These are phyloP conservation scores for Netelia inedita DNA, from an alignment of 2,888 invertebrate genomes.

Conservation along the genomic window DNA sequence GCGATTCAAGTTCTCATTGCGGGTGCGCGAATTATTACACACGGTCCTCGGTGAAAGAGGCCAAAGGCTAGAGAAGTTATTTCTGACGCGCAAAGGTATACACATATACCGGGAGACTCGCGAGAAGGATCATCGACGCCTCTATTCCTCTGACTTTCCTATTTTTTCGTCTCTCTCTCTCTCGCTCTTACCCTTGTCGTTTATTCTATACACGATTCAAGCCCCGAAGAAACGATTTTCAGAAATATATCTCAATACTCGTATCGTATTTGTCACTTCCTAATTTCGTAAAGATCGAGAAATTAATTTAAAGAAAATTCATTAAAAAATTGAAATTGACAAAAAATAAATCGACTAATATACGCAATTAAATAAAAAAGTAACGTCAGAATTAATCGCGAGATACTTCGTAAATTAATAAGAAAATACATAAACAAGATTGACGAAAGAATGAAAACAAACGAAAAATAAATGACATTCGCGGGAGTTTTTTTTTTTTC, in stretches of 20 bases:
- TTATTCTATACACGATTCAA: too few relatives aligned
- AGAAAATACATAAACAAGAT: neutral
- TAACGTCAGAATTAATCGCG: neutral
- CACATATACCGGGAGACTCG: neutral
- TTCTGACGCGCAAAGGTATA: constrained; percentile 23
- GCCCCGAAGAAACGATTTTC: too few relatives aligned
- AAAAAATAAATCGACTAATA: neutral
- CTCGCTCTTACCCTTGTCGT: too few relatives aligned
- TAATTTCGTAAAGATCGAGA: too few relatives aligned
- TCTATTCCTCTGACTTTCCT: neutral
- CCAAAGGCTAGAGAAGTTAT: constrained; percentile 27
- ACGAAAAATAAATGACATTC: neutral
- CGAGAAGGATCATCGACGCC: neutral
- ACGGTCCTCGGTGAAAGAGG: constrained; percentile 14
- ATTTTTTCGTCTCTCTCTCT: neutral
- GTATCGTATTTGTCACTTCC: too few relatives aligned
- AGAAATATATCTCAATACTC: too few relatives aligned
- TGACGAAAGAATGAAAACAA: neutral
- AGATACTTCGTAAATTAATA: neutral
- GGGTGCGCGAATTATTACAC: constrained; percentile 9
- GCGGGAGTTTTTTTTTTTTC: constrained; percentile 35
- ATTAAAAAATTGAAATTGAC: neutral
- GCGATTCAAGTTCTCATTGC: neutral
- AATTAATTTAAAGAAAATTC: neutral
- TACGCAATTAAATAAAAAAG: neutral